A percentile compares a stretch with the other conserved stretches of the same genome.
phyloP scores from a whole-genome alignment of 2,888 invertebrate species.

The Cacoxenus indagator region DNA sequence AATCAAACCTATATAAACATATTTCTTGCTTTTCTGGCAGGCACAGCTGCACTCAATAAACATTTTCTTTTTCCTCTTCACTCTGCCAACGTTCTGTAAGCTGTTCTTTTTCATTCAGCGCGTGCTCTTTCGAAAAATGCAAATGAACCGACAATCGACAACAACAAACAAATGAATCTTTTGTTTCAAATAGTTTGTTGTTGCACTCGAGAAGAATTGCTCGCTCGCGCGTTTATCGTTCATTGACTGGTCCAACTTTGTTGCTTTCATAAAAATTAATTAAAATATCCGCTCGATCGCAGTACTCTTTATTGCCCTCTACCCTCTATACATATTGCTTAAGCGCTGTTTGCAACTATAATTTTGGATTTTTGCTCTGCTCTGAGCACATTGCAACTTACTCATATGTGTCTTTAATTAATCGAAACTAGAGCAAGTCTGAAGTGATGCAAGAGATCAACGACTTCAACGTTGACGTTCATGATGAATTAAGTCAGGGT shows the following conservation, averaged over 20 bases:
- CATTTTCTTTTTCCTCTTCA: background rate
- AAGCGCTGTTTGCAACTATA: background rate
- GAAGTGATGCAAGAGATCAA: background rate
- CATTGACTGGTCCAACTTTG: background rate
- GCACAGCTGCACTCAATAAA: background rate
- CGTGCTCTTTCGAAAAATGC: background rate
- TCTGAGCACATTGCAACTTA: slow-evolving; percentile 36
- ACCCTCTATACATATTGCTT: background rate
- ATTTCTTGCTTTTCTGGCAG: slow-evolving; percentile 8
- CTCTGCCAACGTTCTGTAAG: background rate
- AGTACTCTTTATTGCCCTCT: slow-evolving; percentile 22
- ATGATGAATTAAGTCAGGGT: background rate
- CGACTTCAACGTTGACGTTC: background rate
- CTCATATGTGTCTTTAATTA: slow-evolving; percentile 19
- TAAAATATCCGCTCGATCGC: slow-evolving; percentile 62
- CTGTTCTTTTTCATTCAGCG: background rate
- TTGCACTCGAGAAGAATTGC: slow-evolving; percentile 37
- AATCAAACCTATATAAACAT: background rate
- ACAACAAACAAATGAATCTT: slow-evolving; percentile 15
- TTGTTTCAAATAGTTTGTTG: background rate
- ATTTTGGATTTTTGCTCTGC: slow-evolving; percentile 5
- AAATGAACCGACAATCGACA: background rate
- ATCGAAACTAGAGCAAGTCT: slow-evolving; percentile 9
- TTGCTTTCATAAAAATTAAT: slow-evolving; percentile 54
- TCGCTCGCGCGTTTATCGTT: background rate